Evolutionary conservation across 2,113 vertebrate species (phyloP), one percentile per base, ranked within the genome.

Genomic region (Pontoporia blainvillei): DNA sequence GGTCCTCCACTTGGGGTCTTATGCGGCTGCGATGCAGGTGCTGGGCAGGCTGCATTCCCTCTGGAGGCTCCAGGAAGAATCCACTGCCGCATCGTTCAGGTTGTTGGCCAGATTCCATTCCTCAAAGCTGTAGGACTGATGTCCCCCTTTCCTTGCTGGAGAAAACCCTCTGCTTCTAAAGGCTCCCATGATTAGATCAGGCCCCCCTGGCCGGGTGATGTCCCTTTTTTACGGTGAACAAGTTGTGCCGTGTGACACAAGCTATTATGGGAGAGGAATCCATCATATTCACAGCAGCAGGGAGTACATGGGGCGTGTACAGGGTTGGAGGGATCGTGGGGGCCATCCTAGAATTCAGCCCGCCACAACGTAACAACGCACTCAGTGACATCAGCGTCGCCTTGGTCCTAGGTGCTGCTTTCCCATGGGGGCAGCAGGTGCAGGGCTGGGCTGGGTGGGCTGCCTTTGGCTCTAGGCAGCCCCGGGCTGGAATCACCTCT

Each of bases 11-110:
- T 72, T 17, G 2, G 39, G 29, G 15, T 41, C 49, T 57, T 6
- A 2, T 2, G 4, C 2, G 20, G 41, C 34, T 11, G 8, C 73
- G 25, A 6, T 7, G 8, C 0, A 31, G 25, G 41, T 8, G 2
- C 6, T 4, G 25, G 34, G 57, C 20, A 1, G 2, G 11, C 29
- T 13, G 21, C 0, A 0, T 21, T 64, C 57, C 75, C 57, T 31
- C 75, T 7, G 41, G 64, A 34, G 39, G 52, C 34, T 34, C 41
- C 1, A 9, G 66, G n/a, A 13, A 11, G 20, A 14, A 1, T 9
- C 64, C 27, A 1, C 41, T 5, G 49, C n/a, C 15, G 8, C 1
- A 0, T 27, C 21, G 0, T 49, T 52, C 67, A 3, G 57, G 18
- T 1, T 2, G 8, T 7, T 15, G 6, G 36, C 93, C 46, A 0